Conservation (phyloP, 2,888 invertebrate genomes). For the Junonia oenone region DNA sequence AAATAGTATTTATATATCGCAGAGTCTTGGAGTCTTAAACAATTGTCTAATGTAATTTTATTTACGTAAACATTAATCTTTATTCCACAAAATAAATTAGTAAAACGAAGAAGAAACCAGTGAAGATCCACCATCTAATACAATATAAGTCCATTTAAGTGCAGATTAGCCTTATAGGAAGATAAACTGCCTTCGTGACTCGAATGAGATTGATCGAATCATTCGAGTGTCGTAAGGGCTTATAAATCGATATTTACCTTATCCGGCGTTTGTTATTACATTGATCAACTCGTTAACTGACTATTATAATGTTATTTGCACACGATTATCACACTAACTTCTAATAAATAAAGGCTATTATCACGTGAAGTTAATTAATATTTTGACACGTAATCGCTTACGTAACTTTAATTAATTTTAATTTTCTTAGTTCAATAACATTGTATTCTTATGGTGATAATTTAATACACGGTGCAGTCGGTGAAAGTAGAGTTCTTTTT, state of each 20-base stretch:
- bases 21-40: no score
- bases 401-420: conserved; percentile 15
- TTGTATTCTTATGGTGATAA: neutral
- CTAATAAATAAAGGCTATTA: neutral
- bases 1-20: no score
- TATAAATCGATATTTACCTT: conserved; percentile 36
- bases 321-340: conserved; percentile 11
- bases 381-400: conserved; percentile 10
- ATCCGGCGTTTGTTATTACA: conserved; percentile 30
- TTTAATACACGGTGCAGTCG: neutral
- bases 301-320: neutral
- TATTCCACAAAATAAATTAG: no score
- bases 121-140: conserved; percentile 19
- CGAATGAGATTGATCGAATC: conserved; percentile 35
- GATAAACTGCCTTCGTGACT: conserved; percentile 35
- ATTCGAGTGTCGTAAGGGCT: conserved; percentile 28
- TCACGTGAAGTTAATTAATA: neutral
- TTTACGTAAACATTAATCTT: no score
- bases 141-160: conserved; percentile 31
- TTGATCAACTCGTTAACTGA: conserved; percentile 15
- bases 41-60: no score
- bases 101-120: conserved; percentile 1
- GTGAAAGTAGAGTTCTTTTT: neutral
- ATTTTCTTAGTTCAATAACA: neutral
- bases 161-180: conserved; percentile 33